Percentiles rank a stretch among this genome's conserved stretches.
Conservation (phyloP, 2,113 vertebrate genomes). For the Empidonax alnorum region DNA sequence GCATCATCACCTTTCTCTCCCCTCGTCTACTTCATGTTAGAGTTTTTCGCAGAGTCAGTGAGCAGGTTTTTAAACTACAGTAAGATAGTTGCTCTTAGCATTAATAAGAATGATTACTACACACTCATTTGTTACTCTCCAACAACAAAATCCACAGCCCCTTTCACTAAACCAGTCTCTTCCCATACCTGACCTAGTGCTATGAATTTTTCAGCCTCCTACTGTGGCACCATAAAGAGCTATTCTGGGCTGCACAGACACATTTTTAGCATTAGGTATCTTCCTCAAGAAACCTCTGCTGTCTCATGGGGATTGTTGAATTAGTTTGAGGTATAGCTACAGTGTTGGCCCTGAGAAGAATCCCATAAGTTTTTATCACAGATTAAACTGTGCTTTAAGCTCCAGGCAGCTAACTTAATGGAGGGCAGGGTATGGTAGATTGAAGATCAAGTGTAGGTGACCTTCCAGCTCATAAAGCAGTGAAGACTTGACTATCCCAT, state of each 20-base stretch:
- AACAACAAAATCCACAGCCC: background rate
- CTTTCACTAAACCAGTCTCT: background rate
- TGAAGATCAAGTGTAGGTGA: slow-evolving; percentile 62
- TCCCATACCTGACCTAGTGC: background rate
- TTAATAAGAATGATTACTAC: background rate
- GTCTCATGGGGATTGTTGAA: background rate
- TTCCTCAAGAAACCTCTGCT: background rate
- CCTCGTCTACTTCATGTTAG: background rate
- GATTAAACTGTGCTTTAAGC: slow-evolving; percentile 61
- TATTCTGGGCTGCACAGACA: background rate
- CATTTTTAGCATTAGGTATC: background rate
- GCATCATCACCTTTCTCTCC: background rate
- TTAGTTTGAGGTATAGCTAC: slow-evolving; percentile 49
- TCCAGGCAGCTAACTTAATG: slow-evolving; percentile 56
- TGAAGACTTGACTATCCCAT: background rate
- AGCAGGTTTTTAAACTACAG: background rate
- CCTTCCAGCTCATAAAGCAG: slow-evolving; percentile 59
- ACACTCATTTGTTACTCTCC: background rate
- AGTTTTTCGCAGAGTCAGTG: background rate
- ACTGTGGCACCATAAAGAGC: background rate
- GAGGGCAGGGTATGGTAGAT: slow-evolving; percentile 53
- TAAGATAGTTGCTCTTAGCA: background rate
- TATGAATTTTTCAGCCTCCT: background rate
- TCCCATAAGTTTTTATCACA: slow-evolving; percentile 51
- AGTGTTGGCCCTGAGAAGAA: slow-evolving; percentile 40